phyloP scores from a whole-genome alignment of 1,140 invertebrate genomes.

The Phortica variegata region DNA sequence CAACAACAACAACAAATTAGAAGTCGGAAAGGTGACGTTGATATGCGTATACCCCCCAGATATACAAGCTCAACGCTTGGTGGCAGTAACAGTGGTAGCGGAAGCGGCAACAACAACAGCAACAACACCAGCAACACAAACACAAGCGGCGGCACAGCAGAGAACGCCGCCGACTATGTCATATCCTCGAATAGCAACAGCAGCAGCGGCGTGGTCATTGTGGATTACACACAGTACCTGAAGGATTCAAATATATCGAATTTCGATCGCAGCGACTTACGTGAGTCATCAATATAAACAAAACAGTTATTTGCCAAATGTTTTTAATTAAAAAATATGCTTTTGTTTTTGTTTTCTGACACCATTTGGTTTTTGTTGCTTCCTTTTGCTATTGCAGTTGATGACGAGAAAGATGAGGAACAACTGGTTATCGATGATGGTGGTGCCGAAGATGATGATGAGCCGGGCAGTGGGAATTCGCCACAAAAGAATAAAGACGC shows the following conservation, averaged over 20 bases:
- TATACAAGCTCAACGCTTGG: constrained; percentile 19
- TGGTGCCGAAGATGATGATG: constrained; percentile 23
- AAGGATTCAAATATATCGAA: constrained; percentile 49
- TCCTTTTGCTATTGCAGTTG: constrained; percentile 25
- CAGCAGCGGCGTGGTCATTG: constrained; percentile 43
- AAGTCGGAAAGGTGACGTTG: constrained; percentile 57
- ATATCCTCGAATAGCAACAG: constrained; percentile 34
- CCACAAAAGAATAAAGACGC: not conserved
- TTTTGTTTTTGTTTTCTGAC: not conserved
- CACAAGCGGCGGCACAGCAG: no score
- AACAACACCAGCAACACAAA: no score
- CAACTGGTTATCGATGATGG: constrained; percentile 48
- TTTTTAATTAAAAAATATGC: not conserved
- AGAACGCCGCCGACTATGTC: not conserved
- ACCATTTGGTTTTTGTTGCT: not conserved
- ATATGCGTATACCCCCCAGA: constrained; percentile 59
- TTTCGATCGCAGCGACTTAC: constrained; percentile 36
- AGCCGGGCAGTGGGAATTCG: constrained; percentile 4
- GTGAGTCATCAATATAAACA: constrained; percentile 26
- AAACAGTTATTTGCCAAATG: not conserved
- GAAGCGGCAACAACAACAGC: constrained; percentile 1
- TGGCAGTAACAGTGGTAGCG: no score
- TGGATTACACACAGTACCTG: constrained; percentile 56
- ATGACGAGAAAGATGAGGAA: constrained; percentile 50
- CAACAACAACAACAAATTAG: not conserved